phyloP scores from a whole-genome alignment of 1,140 invertebrate species.

The Ceratosolen fusciceps region DNA sequence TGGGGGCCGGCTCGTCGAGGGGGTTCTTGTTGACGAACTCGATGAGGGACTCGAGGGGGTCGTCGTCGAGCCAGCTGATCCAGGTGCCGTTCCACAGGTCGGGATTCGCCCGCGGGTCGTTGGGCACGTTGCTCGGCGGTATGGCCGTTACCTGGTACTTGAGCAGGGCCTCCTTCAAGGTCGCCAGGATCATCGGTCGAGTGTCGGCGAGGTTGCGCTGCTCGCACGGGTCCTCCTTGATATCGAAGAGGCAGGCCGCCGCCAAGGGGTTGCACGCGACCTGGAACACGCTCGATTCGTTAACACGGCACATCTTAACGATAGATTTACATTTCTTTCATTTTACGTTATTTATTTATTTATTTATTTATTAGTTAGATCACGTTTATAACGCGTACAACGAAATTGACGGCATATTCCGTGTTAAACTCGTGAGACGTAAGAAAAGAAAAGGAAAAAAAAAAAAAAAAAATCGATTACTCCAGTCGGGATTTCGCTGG shows the following conservation, averaged over 20 bases:
- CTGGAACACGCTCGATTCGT: slow-evolving; percentile 46
- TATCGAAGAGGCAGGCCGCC: slow-evolving; percentile 81
- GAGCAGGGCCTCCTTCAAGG: slow-evolving; percentile 69
- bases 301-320: too few species aligned
- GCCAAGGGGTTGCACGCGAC: slow-evolving; percentile 71
- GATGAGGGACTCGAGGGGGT: slow-evolving; percentile 47
- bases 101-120: slow-evolving; percentile 75
- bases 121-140: slow-evolving; percentile 70
- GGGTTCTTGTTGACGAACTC: slow-evolving; percentile 5
- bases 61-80: slow-evolving; percentile 72
- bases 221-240: slow-evolving; percentile 84
- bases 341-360: not conserved
- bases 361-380: too few species aligned
- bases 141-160: slow-evolving; percentile 70
- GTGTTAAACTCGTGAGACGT: not conserved
- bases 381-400: not conserved
- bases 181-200: slow-evolving; percentile 66
- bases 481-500: not conserved
- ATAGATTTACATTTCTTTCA: not conserved
- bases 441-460: too few species aligned
- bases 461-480: slow-evolving; percentile 7
- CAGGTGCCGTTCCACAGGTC: slow-evolving; percentile 72
- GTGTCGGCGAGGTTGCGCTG: slow-evolving; percentile 76
- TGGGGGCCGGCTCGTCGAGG: not conserved
- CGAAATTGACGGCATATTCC: not conserved